A percentile compares a stretch with the other conserved stretches of the same genome.
phyloP scores from a whole-genome alignment of 2,888 invertebrate species.

The Thyatira batis region DNA sequence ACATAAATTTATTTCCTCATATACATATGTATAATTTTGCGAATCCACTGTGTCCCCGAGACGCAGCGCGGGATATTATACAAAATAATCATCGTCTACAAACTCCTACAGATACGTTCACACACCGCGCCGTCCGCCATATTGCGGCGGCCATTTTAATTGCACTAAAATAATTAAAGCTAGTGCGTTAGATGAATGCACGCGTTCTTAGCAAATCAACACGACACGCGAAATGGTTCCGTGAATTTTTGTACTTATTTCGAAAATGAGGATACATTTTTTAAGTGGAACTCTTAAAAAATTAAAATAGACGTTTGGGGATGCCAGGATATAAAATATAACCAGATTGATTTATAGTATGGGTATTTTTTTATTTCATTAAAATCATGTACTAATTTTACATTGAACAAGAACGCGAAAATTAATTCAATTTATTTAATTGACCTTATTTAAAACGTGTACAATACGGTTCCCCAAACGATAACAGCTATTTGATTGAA shows the following conservation, averaged over 20 bases:
- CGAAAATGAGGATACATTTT: background rate
- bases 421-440: background rate
- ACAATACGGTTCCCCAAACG: constrained; percentile 13
- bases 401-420: background rate
- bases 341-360: background rate
- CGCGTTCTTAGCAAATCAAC: constrained; percentile 32
- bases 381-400: background rate
- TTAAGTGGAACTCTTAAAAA: background rate
- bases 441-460: background rate
- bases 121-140: constrained; percentile 58
- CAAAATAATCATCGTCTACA: constrained; percentile 75
- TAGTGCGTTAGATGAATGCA: constrained; percentile 35
- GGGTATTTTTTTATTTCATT: background rate
- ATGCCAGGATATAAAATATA: background rate
- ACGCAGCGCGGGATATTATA: constrained; percentile 75
- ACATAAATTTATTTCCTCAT: constrained; percentile 82
- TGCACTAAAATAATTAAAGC: constrained; percentile 72
- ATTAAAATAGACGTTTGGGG: background rate
- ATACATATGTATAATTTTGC: constrained; percentile 82
- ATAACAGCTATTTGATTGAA: constrained; percentile 5
- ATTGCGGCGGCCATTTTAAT: constrained; percentile 65
- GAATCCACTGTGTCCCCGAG: constrained; percentile 81
- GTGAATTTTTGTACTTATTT: constrained; percentile 13
- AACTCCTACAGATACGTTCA: constrained; percentile 70
- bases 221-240: constrained; percentile 35